Evolutionary conservation across 2,888 invertebrate genomes (phyloP), one percentile per base, ranked within the genome.

Genomic region (Linyphia triangularis): DNA sequence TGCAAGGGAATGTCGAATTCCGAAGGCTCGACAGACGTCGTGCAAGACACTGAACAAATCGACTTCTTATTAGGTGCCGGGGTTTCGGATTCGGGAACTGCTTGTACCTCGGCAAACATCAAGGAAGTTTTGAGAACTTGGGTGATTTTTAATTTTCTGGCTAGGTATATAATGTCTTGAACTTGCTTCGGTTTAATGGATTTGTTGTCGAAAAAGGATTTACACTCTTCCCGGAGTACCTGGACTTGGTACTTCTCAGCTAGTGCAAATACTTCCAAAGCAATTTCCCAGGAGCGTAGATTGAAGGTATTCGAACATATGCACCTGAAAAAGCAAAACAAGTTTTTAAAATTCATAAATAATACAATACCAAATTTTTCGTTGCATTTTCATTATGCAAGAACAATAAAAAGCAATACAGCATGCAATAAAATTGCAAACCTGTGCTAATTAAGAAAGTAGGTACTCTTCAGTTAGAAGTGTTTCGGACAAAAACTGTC

Each of bases 181-280:
- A 77, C 33, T 24, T 77, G n/a, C 9, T 13, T n/a, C 0, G 26
- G 4, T 0, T 37, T 7, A 6, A 63, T 40, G 10, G 30, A 10
- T 4, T 61, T 22, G n/a, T 16, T 24, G 16, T 13, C 10, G 9
- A 77, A 77, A 6, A 40, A 77, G 4, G 5, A 9, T 16, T 77
- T 4, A 24, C 61, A 61, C 0, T 13, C 6, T 4, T 40, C 26
- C 16, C 16, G 3, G n/a, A 77, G 40, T 7, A 24, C 7, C 0
- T 24, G 9, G 1, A 77, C n/a, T 37, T 24, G 10, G n/a, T 26
- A 26, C 4, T 40, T 61, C 4, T 63, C 40, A 3, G 63, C 77
- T 6, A 77, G 10, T 16, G 33, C n/a, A 40, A 24, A 77, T 5
- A 24, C 77, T 26, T 77, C 77, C 19, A 77, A 26, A 7, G 77